These are phyloP conservation scores for Eurois occulta DNA, from an alignment of 2,888 invertebrate genomes.

Conservation along the genomic window DNA sequence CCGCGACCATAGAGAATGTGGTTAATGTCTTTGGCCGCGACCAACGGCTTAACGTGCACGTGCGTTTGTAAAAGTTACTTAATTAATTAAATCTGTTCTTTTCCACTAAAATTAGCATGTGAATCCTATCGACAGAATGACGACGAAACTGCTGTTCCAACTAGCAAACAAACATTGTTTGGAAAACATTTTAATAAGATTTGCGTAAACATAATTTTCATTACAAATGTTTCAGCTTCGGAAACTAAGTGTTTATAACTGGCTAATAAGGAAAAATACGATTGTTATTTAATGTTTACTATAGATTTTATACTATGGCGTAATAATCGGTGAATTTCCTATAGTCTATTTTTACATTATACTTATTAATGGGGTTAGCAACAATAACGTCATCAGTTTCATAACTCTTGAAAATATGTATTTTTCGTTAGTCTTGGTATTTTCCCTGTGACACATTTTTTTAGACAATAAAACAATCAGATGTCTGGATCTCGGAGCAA, in stretches of 20 bases:
- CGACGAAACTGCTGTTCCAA: not conserved
- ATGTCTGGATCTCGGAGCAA: not conserved
- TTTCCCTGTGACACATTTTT: too few species aligned
- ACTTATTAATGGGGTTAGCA: not conserved
- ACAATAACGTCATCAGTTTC: not conserved
- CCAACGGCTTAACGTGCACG: too few species aligned
- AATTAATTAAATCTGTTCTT: not conserved
- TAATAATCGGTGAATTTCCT: slow-evolving; percentile 18
- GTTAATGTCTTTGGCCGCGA: too few species aligned
- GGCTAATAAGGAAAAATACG: slow-evolving; percentile 39
- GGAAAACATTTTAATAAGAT: not conserved
- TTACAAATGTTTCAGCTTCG: slow-evolving; percentile 4
- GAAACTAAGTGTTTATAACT: not conserved
- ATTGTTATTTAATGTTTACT: slow-evolving; percentile 13
- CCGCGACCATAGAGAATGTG: too few species aligned
- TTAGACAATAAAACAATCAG: too few species aligned
- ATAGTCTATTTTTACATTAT: not conserved
- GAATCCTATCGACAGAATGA: not conserved
- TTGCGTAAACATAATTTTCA: not conserved
- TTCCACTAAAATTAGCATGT: not conserved
- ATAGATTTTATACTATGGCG: slow-evolving; percentile 4
- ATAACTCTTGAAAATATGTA: not conserved
- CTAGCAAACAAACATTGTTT: too few species aligned
- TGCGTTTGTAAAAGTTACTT: not conserved
- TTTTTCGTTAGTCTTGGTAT: too few species aligned